Percentiles rank a stretch among this genome's conserved stretches.
These are phyloP conservation scores for Pelodiscus sinensis DNA, from an alignment of 2,113 vertebrate genomes.

Conservation along the genomic window DNA sequence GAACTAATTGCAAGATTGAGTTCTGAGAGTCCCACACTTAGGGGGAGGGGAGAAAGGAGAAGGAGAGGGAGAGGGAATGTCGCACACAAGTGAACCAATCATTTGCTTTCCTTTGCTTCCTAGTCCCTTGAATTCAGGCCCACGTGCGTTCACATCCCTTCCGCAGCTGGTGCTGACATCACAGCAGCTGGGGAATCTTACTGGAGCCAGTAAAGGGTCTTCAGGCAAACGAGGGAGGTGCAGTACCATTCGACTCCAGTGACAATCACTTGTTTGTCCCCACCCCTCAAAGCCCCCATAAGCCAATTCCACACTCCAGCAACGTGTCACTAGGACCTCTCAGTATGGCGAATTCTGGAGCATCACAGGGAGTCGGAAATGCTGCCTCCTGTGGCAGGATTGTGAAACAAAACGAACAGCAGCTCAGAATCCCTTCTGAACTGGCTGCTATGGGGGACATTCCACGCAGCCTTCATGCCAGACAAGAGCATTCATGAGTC, in stretches of 20 bases:
- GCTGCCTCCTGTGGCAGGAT: conserved; percentile 39
- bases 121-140: background rate
- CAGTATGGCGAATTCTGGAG: conserved; percentile 24
- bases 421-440: conserved; percentile 41
- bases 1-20: background rate
- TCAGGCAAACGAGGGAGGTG: background rate
- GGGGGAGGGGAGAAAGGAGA: too few species aligned
- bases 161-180: background rate
- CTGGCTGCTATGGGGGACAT: conserved; percentile 11
- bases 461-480: conserved; percentile 44
- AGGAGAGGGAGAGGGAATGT: too few species aligned
- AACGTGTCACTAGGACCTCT: conserved; percentile 47
- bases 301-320: conserved; percentile 61
- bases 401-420: conserved; percentile 57
- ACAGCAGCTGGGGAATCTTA: background rate
- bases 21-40: accelerated
- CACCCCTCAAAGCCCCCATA: conserved; percentile 6
- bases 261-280: background rate
- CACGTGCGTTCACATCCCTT: background rate
- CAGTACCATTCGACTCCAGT: accelerated
- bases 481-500: conserved; percentile 31
- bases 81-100: background rate
- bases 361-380: conserved; percentile 49
- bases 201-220: background rate
- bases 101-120: background rate